Percentiles rank a stretch among this genome's conserved stretches.
Conservation (phyloP, 2,113 vertebrate species). For the Ctenomys sociabilis region DNA sequence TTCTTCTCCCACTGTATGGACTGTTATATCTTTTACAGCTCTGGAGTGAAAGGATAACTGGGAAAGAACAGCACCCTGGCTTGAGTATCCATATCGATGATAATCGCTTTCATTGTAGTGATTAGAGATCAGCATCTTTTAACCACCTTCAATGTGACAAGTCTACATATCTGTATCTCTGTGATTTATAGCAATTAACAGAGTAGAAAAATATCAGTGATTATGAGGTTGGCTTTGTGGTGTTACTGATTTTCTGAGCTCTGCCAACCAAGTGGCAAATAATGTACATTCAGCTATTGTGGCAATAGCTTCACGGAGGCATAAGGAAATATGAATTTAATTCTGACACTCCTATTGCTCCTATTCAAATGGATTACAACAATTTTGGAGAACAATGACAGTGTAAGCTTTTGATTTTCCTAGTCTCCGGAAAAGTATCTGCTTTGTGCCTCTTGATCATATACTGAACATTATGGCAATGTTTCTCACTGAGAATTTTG, state of each 20-base stretch:
- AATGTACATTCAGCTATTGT: conserved; percentile 62
- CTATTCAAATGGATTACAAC: conserved; percentile 12
- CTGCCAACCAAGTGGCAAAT: conserved; percentile 65
- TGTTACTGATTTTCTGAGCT: conserved; percentile 72
- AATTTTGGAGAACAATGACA: not conserved
- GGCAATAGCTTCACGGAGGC: conserved; percentile 63
- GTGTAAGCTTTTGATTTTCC: conserved; percentile 25
- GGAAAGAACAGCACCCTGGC: conserved; percentile 52
- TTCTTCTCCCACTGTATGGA: conserved; percentile 37
- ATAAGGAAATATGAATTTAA: conserved; percentile 68
- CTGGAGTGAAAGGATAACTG: conserved; percentile 64
- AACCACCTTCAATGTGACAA: conserved; percentile 84
- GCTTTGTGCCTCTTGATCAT: not conserved
- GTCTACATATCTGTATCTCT: conserved; percentile 74
- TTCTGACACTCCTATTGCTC: conserved; percentile 46
- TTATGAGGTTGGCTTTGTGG: conserved; percentile 77
- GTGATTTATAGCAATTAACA: conserved; percentile 83
- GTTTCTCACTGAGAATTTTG: not conserved
- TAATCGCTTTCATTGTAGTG: conserved; percentile 76
- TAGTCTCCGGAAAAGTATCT: not conserved
- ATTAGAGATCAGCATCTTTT: conserved; percentile 83
- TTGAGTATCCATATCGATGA: conserved; percentile 80
- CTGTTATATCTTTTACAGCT: conserved; percentile 30
- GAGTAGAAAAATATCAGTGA: conserved; percentile 77
- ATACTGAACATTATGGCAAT: not conserved